Conservation (phyloP, 1,140 invertebrate species). For the Telenomus remus region DNA sequence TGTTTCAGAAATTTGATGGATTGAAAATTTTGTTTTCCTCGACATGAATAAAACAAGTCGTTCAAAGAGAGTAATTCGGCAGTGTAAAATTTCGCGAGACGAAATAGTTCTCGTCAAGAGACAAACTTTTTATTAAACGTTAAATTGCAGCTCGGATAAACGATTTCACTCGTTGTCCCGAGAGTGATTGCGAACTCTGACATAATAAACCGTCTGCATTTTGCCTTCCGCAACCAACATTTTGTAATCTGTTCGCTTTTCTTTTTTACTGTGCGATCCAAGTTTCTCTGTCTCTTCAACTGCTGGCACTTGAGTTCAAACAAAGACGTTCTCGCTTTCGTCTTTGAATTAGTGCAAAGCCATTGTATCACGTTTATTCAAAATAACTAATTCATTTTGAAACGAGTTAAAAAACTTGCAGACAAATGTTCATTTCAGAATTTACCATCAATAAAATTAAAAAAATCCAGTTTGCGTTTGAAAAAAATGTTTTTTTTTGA, state of each 20-base stretch:
- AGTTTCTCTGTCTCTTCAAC: conserved; percentile 31
- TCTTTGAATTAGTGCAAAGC: conserved; percentile 41
- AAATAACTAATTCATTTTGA: conserved; percentile 25
- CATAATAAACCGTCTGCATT: conserved; percentile 32
- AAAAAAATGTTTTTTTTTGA: too few species aligned
- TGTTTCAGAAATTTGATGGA: too few species aligned
- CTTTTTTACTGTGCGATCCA: conserved; percentile 30
- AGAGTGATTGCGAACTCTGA: conserved; percentile 28
- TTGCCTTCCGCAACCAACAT: conserved; percentile 38
- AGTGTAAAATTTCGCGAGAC: too few species aligned
- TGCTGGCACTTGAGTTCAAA: conserved; percentile 15
- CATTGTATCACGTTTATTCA: conserved; percentile 27
- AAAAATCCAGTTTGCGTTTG: too few species aligned
- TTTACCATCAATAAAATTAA: too few species aligned
- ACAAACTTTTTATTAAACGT: conserved; percentile 14
- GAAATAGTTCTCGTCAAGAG: too few species aligned
- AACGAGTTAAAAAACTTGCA: too few species aligned
- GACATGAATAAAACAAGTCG: too few species aligned
- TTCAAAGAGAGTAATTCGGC: too few species aligned
- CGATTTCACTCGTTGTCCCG: conserved; percentile 23
- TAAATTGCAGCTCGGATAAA: conserved; percentile 22
- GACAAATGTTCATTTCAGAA: too few species aligned
- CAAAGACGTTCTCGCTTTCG: conserved; percentile 10
- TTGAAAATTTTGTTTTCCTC: too few species aligned
- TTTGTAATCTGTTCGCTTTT: conserved; percentile 18